Evolutionary conservation across 2,113 vertebrate genomes (phyloP).

Genomic region (Ammospiza caudacuta): DNA sequence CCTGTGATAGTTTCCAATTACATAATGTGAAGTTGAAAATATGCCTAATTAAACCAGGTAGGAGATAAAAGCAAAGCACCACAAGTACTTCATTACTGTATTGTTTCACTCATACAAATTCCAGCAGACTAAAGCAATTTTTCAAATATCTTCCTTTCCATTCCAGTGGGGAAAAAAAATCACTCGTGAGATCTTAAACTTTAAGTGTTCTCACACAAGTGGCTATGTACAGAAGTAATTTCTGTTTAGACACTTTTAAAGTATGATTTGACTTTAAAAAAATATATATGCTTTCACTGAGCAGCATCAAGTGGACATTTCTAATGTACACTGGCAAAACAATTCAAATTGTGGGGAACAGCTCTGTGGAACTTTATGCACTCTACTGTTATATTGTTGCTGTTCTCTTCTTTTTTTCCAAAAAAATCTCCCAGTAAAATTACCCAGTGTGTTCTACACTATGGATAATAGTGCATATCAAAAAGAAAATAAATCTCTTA

Average conservation of each 20-base stretch:
- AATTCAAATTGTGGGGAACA: neutral
- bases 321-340: neutral
- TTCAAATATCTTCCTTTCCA: neutral
- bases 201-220: neutral
- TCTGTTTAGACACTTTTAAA: neutral
- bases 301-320: neutral
- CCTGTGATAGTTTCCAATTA: neutral
- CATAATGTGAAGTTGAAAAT: neutral
- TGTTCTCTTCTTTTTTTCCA: neutral
- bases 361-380: neutral
- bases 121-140: neutral
- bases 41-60: neutral
- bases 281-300: neutral
- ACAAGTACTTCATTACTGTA: neutral
- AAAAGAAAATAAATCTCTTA: constrained; percentile 9
- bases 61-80: neutral
- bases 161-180: neutral
- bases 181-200: neutral
- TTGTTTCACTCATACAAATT: neutral
- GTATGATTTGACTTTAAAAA: neutral
- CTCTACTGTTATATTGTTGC: neutral
- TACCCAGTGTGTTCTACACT: neutral
- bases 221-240: neutral
- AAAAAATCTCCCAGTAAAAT: neutral
- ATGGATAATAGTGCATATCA: neutral